These are phyloP conservation scores for Globodera rostochiensis DNA, from an alignment of 1,140 invertebrate genomes.

Conservation along the genomic window DNA sequence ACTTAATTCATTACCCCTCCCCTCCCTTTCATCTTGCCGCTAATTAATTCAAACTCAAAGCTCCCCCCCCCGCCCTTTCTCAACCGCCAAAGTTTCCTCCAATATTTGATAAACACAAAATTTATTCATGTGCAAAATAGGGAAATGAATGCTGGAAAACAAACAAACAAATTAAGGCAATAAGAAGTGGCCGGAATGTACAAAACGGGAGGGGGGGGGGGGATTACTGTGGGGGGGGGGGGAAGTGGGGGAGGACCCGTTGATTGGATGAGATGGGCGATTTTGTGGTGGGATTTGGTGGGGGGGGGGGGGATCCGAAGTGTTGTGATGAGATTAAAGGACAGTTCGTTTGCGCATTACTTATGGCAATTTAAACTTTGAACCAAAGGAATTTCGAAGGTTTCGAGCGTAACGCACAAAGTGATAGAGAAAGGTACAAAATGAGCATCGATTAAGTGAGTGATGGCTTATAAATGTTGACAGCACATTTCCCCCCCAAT, in stretches of 20 bases:
- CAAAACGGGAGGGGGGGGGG: not conserved
- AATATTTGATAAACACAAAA: not conserved
- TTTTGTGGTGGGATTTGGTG: not conserved
- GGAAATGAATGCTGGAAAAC: not conserved
- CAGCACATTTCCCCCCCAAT: not conserved
- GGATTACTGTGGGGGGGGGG: not conserved
- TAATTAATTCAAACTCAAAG: not conserved
- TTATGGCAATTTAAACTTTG: not conserved
- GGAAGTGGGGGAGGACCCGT: not conserved
- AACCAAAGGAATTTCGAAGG: not conserved
- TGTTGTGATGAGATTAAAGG: not conserved
- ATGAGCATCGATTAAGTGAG: not conserved
- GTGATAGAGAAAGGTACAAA: not conserved
- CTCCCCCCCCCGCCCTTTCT: not conserved
- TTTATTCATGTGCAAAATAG: not conserved
- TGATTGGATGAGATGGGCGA: constrained; percentile 1
- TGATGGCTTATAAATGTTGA: not conserved
- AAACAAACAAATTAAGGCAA: not conserved
- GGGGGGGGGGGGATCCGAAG: not conserved
- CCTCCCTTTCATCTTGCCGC: not conserved
- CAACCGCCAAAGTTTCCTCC: not conserved
- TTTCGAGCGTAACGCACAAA: not conserved
- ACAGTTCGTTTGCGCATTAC: too few species aligned
- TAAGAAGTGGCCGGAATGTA: not conserved
- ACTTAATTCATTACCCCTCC: not conserved